Evolutionary conservation across 2,797 vertebrate genomes (phyloP).

Genomic region (Chaetodon trifasciatus): DNA sequence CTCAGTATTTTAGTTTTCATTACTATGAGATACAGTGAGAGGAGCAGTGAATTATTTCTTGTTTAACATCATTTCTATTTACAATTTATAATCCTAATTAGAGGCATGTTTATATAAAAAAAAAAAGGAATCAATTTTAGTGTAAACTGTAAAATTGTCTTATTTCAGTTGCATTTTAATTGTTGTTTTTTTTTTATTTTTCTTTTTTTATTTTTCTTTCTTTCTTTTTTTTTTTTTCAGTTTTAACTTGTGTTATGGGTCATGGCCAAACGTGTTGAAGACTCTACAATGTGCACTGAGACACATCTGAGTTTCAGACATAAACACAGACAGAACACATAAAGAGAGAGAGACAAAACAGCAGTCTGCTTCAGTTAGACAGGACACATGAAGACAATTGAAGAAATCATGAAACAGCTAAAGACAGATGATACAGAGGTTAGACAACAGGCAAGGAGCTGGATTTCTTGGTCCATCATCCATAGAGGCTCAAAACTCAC

Average conservation of each 20-base stretch:
- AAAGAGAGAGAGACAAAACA: conserved; percentile 53
- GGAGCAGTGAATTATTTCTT: not conserved
- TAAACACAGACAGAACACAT: conserved; percentile 69
- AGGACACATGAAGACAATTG: conserved; percentile 66
- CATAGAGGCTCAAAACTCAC: conserved; percentile 17
- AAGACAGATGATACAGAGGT: conserved; percentile 67
- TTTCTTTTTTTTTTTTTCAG: not conserved
- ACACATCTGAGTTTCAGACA: conserved; percentile 78
- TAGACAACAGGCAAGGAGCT: conserved; percentile 49
- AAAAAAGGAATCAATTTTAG: not conserved
- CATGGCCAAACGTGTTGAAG: conserved; percentile 66
- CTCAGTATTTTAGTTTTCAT: conserved; percentile 22
- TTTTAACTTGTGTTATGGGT: conserved; percentile 59
- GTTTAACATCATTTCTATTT: conserved; percentile 12
- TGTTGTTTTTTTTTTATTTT: conserved; percentile 6
- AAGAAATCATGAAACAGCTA: conserved; percentile 60
- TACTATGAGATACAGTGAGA: conserved; percentile 9
- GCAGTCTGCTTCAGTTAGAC: conserved; percentile 56
- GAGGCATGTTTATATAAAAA: not conserved
- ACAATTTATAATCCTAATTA: conserved; percentile 33
- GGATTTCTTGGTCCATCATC: conserved; percentile 17
- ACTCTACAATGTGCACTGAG: conserved; percentile 62
- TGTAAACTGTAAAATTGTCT: conserved; percentile 17
- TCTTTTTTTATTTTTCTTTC: conserved; percentile 10
- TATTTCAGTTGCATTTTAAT: conserved; percentile 10